Evolutionary conservation across 2,797 vertebrate genomes (phyloP).

Genomic region (Sarcophilus harrisii): DNA sequence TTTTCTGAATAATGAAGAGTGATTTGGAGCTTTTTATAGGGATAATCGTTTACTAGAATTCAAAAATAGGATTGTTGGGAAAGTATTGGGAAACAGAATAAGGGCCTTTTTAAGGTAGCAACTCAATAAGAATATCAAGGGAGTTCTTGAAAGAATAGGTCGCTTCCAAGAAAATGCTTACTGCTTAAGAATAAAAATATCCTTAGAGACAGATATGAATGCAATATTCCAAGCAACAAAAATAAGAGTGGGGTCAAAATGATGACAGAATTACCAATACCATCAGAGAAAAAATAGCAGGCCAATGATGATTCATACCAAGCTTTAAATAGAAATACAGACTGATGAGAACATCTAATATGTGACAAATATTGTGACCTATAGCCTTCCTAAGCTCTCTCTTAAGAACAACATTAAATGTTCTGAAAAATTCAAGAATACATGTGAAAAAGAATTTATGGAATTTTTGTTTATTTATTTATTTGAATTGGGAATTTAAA

Average conservation of each 20-base stretch:
- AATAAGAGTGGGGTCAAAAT: background rate
- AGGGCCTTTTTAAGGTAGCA: conserved; percentile 50
- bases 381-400: background rate
- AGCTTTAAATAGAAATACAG: conserved; percentile 15
- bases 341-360: conserved; percentile 42
- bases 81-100: conserved; percentile 62
- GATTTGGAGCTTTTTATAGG: conserved; percentile 29
- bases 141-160: conserved; percentile 46
- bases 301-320: background rate
- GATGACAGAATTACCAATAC: background rate
- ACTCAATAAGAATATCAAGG: conserved; percentile 41
- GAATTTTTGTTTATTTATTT: too few relatives aligned
- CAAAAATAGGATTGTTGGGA: conserved; percentile 57
- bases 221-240: conserved; percentile 33
- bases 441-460: background rate
- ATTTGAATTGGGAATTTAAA: background rate
- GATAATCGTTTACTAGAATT: conserved; percentile 61
- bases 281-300: conserved; percentile 1
- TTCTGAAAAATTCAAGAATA: background rate
- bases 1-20: conserved; percentile 49
- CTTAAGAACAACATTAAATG: background rate
- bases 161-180: conserved; percentile 49
- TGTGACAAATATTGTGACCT: background rate
- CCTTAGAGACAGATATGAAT: conserved; percentile 17
- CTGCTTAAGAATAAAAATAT: conserved; percentile 42